Conservation (phyloP, 2,888 invertebrate genomes). For the Hirudinaria manillensis region DNA sequence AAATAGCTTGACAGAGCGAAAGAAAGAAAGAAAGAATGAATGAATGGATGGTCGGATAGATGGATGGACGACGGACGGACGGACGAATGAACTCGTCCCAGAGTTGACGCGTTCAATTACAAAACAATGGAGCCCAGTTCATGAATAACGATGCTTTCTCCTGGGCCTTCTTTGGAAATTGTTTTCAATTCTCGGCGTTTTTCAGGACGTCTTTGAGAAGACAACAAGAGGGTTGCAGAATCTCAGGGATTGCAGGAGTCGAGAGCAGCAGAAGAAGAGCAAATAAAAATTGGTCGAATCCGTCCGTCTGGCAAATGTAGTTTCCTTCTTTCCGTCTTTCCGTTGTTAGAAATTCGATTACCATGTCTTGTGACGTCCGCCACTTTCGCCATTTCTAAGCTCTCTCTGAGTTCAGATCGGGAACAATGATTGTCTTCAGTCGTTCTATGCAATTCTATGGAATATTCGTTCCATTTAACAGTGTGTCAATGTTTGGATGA, state of each 20-base stretch:
- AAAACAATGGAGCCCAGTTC: conserved; percentile 4
- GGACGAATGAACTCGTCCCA: conserved; percentile 4
- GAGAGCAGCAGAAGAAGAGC: background rate
- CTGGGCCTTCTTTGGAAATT: conserved; percentile 5
- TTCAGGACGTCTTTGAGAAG: background rate
- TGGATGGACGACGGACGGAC: conserved; percentile 6
- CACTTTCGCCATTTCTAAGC: background rate
- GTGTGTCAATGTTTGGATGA: no score
- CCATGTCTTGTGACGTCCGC: conserved; percentile 9
- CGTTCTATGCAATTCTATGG: no score
- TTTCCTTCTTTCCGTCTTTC: conserved; percentile 14
- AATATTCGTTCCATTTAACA: no score
- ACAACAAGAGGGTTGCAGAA: background rate
- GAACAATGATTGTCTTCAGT: background rate
- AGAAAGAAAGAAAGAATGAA: background rate
- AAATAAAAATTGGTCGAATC: conserved; percentile 14
- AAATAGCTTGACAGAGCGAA: background rate
- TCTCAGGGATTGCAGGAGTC: background rate
- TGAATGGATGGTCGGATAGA: background rate
- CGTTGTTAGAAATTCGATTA: conserved; percentile 13
- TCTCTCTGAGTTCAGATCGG: background rate
- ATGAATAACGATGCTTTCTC: conserved; percentile 12
- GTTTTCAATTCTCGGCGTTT: conserved; percentile 4
- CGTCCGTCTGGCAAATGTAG: conserved; percentile 12
- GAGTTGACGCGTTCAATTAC: conserved; percentile 6